Evolutionary conservation across 1,140 invertebrate species (phyloP).

Genomic region (Cydia pomonella): DNA sequence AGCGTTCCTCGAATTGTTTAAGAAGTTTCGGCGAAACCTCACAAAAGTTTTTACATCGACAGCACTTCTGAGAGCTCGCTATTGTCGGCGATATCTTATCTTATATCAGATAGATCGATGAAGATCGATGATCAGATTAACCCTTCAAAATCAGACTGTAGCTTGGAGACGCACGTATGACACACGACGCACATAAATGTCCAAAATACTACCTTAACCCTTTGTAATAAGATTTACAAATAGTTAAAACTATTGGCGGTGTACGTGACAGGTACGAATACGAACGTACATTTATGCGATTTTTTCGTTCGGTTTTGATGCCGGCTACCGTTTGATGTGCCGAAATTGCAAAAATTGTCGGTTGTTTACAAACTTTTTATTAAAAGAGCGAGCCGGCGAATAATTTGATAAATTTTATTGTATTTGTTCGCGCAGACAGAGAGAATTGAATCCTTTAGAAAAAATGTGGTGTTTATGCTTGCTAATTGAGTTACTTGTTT

Average conservation of each 20-base stretch:
- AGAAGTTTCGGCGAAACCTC: neutral
- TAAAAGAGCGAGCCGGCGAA: neutral
- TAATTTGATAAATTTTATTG: neutral
- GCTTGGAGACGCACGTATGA: neutral
- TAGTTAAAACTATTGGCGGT: neutral
- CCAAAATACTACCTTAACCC: neutral
- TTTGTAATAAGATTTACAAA: neutral
- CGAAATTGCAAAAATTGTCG: neutral
- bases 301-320: neutral
- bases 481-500: no score
- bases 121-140: neutral
- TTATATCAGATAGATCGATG: neutral
- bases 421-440: neutral
- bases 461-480: neutral
- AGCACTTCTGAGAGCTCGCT: neutral
- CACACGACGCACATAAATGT: neutral
- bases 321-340: constrained; percentile 1
- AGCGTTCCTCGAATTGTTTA: no score
- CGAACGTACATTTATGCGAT: neutral
- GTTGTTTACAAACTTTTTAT: neutral
- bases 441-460: neutral
- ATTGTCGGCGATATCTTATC: neutral
- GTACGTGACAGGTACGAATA: neutral
- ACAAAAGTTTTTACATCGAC: constrained; percentile 1
- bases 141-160: neutral